These are phyloP conservation scores for Lithophane ornitopus DNA, from an alignment of 2,888 invertebrate species.

Conservation along the genomic window DNA sequence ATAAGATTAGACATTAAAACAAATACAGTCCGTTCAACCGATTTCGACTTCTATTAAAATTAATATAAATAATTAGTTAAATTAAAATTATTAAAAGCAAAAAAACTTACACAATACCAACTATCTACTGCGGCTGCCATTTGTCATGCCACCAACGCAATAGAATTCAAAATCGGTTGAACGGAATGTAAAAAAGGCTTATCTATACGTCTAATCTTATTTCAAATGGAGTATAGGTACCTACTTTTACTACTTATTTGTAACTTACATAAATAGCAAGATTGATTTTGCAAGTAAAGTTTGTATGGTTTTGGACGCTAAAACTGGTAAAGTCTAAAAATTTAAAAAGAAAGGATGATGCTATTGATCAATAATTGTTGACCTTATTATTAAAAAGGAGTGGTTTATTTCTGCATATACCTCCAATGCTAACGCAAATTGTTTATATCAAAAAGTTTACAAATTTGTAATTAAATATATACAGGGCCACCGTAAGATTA, in stretches of 20 bases:
- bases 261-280: not conserved
- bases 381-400: constrained; percentile 5
- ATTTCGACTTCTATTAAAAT: too few relatives aligned
- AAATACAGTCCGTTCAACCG: too few relatives aligned
- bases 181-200: too few relatives aligned
- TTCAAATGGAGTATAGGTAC: too few relatives aligned
- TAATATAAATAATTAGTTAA: too few relatives aligned
- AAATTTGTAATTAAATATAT: constrained; percentile 17
- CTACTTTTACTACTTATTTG: not conserved
- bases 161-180: too few relatives aligned
- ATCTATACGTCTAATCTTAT: too few relatives aligned
- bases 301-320: not conserved
- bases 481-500: constrained; percentile 34
- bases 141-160: too few relatives aligned
- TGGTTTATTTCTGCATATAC: not conserved
- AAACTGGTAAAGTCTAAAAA: not conserved
- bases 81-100: too few relatives aligned
- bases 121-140: too few relatives aligned
- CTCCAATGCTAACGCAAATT: not conserved
- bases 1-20: too few relatives aligned
- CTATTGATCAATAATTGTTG: not conserved
- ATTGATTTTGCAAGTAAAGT: not conserved
- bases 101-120: too few relatives aligned
- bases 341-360: not conserved
- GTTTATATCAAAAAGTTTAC: not conserved